phyloP scores from a whole-genome alignment of 1,140 invertebrate species.

The Papilio dardanus region DNA sequence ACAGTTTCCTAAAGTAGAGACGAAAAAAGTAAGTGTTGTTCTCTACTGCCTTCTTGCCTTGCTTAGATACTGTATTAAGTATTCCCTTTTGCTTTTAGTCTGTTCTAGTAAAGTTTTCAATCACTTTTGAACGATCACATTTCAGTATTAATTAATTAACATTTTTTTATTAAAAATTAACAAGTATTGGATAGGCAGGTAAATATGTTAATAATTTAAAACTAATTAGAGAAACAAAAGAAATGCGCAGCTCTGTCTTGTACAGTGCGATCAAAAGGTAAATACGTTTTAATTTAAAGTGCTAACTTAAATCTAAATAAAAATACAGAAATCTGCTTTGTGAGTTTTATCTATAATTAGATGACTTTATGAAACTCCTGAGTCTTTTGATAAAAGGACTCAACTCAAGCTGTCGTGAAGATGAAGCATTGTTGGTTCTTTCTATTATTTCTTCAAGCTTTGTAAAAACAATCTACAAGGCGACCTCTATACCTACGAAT shows the following conservation, averaged over 20 bases:
- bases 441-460: neutral
- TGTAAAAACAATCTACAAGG: slow-evolving; percentile 4
- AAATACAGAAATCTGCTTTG: slow-evolving; percentile 9
- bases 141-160: too few relatives aligned
- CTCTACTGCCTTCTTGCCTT: too few relatives aligned
- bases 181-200: too few relatives aligned
- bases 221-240: neutral
- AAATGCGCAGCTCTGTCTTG: neutral
- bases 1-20: neutral
- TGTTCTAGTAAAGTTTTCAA: too few relatives aligned
- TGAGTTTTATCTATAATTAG: slow-evolving; percentile 22
- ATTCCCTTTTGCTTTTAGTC: too few relatives aligned
- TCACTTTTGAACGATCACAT: too few relatives aligned
- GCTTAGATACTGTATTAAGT: too few relatives aligned
- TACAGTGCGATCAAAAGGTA: neutral
- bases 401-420: slow-evolving; percentile 10
- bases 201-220: neutral
- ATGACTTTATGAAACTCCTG: slow-evolving; percentile 16
- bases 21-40: too few relatives aligned
- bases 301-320: neutral
- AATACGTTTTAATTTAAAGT: neutral
- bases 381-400: slow-evolving; percentile 18
- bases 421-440: slow-evolving; percentile 19
- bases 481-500: neutral
- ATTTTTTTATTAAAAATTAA: too few relatives aligned